These are phyloP conservation scores for Oryzias javanicus DNA, from an alignment of 2,113 vertebrate genomes.

Conservation along the genomic window DNA sequence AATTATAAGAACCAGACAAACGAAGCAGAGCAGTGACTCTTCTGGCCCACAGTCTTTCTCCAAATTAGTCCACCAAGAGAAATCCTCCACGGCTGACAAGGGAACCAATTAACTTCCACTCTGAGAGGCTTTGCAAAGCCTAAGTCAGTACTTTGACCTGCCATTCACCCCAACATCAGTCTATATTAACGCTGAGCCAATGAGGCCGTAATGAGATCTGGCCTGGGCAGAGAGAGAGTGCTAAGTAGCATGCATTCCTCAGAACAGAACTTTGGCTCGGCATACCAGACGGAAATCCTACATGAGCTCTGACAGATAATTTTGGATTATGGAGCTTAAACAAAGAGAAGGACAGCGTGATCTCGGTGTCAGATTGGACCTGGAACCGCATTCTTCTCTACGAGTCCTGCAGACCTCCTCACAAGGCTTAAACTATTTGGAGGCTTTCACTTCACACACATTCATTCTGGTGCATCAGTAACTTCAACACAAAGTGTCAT, in stretches of 20 bases:
- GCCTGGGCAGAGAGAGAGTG: constrained; percentile 16
- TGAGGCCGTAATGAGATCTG: constrained; percentile 37
- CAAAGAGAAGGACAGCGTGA: background rate
- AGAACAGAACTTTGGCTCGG: constrained; percentile 29
- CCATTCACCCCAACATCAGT: constrained; percentile 23
- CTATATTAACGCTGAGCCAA: constrained; percentile 33
- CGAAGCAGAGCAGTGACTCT: constrained; percentile 2
- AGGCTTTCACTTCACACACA: no score
- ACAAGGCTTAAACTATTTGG: background rate
- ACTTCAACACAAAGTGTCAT: no score
- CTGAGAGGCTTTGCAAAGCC: constrained; percentile 25
- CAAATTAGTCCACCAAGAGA: constrained; percentile 28
- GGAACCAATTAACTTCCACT: constrained; percentile 42
- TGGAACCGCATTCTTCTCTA: background rate
- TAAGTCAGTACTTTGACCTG: constrained; percentile 33
- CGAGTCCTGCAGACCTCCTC: background rate
- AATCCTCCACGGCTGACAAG: constrained; percentile 22
- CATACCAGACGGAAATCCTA: constrained; percentile 5
- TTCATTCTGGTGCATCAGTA: no score
- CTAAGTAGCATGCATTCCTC: constrained; percentile 7
- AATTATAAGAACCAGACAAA: constrained; percentile 29
- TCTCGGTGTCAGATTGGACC: background rate
- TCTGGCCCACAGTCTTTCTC: constrained; percentile 16
- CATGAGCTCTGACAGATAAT: constrained; percentile 18
- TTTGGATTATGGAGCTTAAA: constrained; percentile 19